A percentile compares a stretch with the other conserved stretches of the same genome.
Conservation (phyloP, 2,888 invertebrate species). For the Drosophila nr. medialis region DNA sequence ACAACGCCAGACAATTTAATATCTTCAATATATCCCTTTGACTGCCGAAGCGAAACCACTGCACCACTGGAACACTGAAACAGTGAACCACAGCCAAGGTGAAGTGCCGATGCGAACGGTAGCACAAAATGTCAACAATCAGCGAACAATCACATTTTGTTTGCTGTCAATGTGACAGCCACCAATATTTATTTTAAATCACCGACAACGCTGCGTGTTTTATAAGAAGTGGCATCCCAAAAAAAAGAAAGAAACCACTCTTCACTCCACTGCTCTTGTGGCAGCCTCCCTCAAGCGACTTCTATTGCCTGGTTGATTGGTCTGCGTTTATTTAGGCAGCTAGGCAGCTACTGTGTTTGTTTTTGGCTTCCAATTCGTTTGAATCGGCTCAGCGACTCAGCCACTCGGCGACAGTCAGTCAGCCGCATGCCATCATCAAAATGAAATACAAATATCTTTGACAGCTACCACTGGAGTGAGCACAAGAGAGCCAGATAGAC, state of each 20-base stretch:
- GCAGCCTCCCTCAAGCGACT: background rate
- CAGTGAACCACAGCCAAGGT: constrained; percentile 25
- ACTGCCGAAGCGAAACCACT: constrained; percentile 18
- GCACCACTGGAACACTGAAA: background rate
- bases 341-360: constrained; percentile 70
- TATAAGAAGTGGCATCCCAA: constrained; percentile 48
- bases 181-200: constrained; percentile 82
- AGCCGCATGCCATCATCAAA: constrained; percentile 77
- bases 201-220: constrained; percentile 55
- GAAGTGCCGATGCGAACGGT: constrained; percentile 49
- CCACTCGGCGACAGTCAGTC: constrained; percentile 65
- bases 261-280: background rate
- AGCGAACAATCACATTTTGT: constrained; percentile 80
- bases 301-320: constrained; percentile 58
- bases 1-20: constrained; percentile 74
- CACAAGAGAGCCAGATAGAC: background rate
- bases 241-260: constrained; percentile 4
- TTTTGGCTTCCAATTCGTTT: constrained; percentile 75
- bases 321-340: constrained; percentile 76
- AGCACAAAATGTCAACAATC: constrained; percentile 81
- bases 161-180: constrained; percentile 79
- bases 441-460: constrained; percentile 82
- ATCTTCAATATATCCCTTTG: constrained; percentile 72
- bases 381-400: constrained; percentile 55
- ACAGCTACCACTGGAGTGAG: constrained; percentile 73